phyloP scores from a whole-genome alignment of 2,113 vertebrate genomes.

The Channa argus region DNA sequence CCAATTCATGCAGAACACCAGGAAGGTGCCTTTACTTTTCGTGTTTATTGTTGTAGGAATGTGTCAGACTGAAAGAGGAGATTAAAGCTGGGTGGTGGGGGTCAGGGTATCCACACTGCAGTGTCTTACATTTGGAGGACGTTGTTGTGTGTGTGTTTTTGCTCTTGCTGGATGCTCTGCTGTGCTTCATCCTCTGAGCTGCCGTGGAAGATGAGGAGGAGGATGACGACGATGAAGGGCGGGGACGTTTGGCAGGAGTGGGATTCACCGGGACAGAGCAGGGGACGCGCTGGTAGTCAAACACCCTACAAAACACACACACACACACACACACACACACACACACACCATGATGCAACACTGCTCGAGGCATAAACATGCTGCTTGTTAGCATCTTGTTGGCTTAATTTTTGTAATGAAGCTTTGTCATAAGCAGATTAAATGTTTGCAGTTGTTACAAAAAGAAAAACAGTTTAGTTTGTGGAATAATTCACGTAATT shows the following conservation, averaged over 20 bases:
- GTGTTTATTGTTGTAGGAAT: too few relatives aligned
- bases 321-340: conserved; percentile 14
- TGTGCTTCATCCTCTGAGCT: conserved; percentile 58
- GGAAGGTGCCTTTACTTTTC: too few relatives aligned
- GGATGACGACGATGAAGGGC: conserved; percentile 52
- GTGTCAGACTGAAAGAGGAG: background rate
- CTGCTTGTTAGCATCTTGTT: conserved; percentile 8
- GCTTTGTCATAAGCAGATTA: conserved; percentile 20
- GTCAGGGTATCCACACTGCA: too few relatives aligned
- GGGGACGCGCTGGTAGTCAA: conserved; percentile 77
- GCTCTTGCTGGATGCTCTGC: conserved; percentile 40
- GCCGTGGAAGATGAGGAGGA: conserved; percentile 48
- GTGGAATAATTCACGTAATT: background rate
- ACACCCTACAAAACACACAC: conserved; percentile 62
- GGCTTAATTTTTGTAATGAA: conserved; percentile 44
- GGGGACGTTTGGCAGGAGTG: conserved; percentile 59
- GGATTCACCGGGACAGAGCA: conserved; percentile 58
- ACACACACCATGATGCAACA: conserved; percentile 41
- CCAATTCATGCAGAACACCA: too few relatives aligned
- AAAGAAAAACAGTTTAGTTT: background rate
- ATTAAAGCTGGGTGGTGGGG: too few relatives aligned
- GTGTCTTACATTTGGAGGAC: conserved; percentile 59
- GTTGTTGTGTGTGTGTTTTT: conserved; percentile 33
- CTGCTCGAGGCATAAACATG: conserved; percentile 17
- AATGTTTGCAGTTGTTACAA: background rate